Percentiles rank a stretch among this genome's conserved stretches.
These are phyloP conservation scores for Felis catus DNA, from an alignment of 2,113 vertebrate genomes.

Conservation along the genomic window F.catus_Fca126_mat1.0 CM031421.1:7717001-7717500, in stretches of 20 bases:
- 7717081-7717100: slow-evolving; percentile 9
- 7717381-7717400: neutral
- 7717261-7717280: neutral
- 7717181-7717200: slow-evolving; percentile 2
- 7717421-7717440: neutral
- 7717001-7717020: neutral
- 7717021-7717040: neutral
- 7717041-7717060: neutral
- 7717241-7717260: slow-evolving; percentile 41
- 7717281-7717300: neutral
- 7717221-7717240: neutral
- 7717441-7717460: neutral
- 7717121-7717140: neutral
- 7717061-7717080: neutral
- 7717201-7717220: neutral
- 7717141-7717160: neutral
- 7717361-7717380: neutral
- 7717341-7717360: neutral
- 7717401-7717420: neutral
- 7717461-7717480: neutral
- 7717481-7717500: neutral
- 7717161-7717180: slow-evolving; percentile 30
- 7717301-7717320: neutral
- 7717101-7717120: neutral
- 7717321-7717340: neutral